phyloP scores from a whole-genome alignment of 2,888 invertebrate genomes.

The Hedychridium roseum region DNA sequence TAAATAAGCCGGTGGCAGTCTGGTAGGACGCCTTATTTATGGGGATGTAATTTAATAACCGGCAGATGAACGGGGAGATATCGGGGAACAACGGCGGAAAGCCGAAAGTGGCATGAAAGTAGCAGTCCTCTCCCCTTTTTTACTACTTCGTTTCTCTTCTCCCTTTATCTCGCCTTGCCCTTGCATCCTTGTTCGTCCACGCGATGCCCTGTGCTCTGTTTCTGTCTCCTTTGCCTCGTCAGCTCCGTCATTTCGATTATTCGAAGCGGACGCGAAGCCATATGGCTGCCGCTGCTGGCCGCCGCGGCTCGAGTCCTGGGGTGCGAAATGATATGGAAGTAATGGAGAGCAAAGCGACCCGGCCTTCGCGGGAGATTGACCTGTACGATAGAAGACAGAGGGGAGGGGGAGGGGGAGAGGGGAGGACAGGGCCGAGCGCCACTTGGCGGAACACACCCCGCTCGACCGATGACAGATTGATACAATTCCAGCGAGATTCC shows the following conservation, averaged over 20 bases:
- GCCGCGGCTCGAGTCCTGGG: conserved; percentile 44
- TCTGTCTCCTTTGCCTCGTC: conserved; percentile 16
- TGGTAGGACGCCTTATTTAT: conserved; percentile 56
- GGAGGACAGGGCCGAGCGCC: too few species aligned
- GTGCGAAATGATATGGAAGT: conserved; percentile 65
- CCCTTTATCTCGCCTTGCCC: conserved; percentile 13
- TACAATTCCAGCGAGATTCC: conserved; percentile 59
- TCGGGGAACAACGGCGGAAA: conserved; percentile 40
- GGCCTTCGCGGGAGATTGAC: conserved; percentile 59
- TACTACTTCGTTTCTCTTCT: background rate
- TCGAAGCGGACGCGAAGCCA: too few species aligned
- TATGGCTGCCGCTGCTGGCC: conserved; percentile 11
- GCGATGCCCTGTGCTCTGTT: conserved; percentile 28
- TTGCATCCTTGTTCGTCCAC: conserved; percentile 40
- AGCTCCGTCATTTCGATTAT: conserved; percentile 5
- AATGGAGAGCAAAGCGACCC: conserved; percentile 52
- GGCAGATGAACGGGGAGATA: conserved; percentile 55
- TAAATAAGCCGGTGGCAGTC: conserved; percentile 46
- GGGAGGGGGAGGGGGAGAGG: background rate
- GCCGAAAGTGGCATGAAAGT: conserved; percentile 58
- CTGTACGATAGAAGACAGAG: conserved; percentile 48
- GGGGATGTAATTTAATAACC: conserved; percentile 62
- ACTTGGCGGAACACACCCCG: too few species aligned
- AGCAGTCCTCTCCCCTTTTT: too few species aligned
- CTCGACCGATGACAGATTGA: conserved; percentile 61